Base-by-base conservation (phyloP, 2,113 vertebrate genomes). In the Odobenus rosmarus region DNA sequence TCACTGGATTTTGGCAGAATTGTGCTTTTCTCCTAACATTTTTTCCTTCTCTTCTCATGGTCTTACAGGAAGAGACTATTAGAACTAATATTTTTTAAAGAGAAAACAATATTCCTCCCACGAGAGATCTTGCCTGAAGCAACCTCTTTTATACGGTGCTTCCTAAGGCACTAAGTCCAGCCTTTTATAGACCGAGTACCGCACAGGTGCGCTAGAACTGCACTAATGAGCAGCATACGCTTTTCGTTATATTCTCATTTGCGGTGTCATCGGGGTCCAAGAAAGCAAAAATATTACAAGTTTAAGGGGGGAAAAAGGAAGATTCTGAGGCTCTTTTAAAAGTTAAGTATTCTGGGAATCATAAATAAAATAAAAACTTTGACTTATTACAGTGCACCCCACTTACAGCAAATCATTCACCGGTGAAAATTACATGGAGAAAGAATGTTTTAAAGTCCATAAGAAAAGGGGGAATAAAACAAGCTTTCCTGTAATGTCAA, bases 211-310 rank as follows among this genome's bases (percentile, higher is more conserved):
- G 93, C 67, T 33, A 61, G 83, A 42, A n/a, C 61, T 81, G 3
- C 28, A 12, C 92, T 96, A 95, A 97, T 81, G 94, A 97, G 97
- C 16, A 83, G 84, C 97, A 95, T 5, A 23, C 10, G 80, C 62
- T 94, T 84, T 80, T 33, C 74, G 39, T 96, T 95, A 90, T 13
- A 61, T 72, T 42, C 76, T 93, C 61, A 76, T 90, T 96, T 93
- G 71, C 36, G 39, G 93, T 92, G 77, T 96, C 95, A 95, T 97
- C 94, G 67, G 88, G 53, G 69, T 77, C 84, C 88, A 96, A 77
- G 84, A 90, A 87, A 97, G 28, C 18, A 92, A 79, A 59, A 95
- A 67, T n/a, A 95, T 53, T 79, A 36, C 15, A 77, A 18, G 28
- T 72, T 94, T 95, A 57, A 87, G 28, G 49, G 0, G 13, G 21